phyloP scores from a whole-genome alignment of 2,888 invertebrate genomes.

The Lasioglossum zephyrum region DNA sequence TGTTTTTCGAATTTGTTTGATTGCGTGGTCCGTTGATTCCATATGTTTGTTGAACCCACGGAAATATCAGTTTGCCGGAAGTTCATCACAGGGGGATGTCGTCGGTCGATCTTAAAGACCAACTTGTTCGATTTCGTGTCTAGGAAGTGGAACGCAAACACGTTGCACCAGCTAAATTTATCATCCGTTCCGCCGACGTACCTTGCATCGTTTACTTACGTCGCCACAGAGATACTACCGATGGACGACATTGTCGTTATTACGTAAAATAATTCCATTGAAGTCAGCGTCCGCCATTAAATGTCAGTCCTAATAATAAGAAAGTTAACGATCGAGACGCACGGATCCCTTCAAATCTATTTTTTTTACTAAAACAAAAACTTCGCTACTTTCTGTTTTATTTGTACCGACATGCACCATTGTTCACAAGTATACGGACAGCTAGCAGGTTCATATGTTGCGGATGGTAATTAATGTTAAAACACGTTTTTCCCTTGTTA shows the following conservation, averaged over 20 bases:
- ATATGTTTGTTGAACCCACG: constrained; percentile 5
- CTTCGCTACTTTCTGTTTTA: neutral
- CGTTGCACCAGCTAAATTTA: constrained; percentile 75
- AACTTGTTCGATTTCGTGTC: constrained; percentile 67
- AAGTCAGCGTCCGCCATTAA: constrained; percentile 44
- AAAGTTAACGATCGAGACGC: constrained; percentile 20
- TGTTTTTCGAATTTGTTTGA: neutral
- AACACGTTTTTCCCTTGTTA: neutral
- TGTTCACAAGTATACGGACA: neutral
- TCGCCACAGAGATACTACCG: constrained; percentile 31
- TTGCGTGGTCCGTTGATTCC: constrained; percentile 2
- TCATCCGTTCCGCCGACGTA: constrained; percentile 53
- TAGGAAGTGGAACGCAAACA: constrained; percentile 74
- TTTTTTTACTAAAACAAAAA: neutral
- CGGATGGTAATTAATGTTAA: too few species aligned
- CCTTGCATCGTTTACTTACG: constrained; percentile 52
- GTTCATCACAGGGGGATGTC: constrained; percentile 20
- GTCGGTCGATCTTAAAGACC: constrained; percentile 42
- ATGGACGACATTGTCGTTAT: constrained; percentile 60
- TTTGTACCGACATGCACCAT: neutral
- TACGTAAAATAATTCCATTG: constrained; percentile 63
- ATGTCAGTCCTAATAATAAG: constrained; percentile 55
- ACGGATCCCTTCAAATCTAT: neutral
- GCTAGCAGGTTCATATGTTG: neutral
- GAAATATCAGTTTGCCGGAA: constrained; percentile 16